These are phyloP conservation scores for Entelurus aequoreus DNA, from an alignment of 2,113 vertebrate genomes.

Conservation along the genomic window DNA sequence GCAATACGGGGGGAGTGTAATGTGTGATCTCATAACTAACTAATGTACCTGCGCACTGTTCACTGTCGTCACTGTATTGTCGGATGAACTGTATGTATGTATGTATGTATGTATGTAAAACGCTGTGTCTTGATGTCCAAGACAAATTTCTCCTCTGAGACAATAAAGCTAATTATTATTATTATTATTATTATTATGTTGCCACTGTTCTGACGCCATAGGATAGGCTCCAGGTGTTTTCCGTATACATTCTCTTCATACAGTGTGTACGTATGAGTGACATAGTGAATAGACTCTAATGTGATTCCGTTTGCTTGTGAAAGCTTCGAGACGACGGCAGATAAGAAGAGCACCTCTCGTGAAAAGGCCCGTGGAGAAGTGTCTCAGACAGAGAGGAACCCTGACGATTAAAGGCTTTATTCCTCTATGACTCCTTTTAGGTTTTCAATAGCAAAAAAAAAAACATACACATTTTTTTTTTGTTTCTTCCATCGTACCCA, in stretches of 20 bases:
- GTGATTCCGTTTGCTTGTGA: constrained; percentile 51
- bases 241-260: background rate
- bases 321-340: constrained; percentile 39
- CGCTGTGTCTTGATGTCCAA: too few species aligned
- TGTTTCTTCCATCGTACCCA: constrained; percentile 2
- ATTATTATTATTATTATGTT: background rate
- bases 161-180: too few species aligned
- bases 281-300: constrained; percentile 34
- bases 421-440: constrained; percentile 25
- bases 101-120: too few species aligned
- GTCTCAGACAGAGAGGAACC: constrained; percentile 53
- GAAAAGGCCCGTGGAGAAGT: constrained; percentile 31
- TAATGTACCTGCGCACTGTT: too few species aligned
- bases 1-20: too few species aligned
- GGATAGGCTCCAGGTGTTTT: background rate
- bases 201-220: constrained; percentile 9
- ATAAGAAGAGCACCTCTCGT: constrained; percentile 47
- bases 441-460: constrained; percentile 20
- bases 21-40: too few species aligned
- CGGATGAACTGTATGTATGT: too few species aligned
- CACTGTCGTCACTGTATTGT: too few species aligned
- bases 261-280: background rate
- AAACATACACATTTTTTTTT: constrained; percentile 27
- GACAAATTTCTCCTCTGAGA: too few species aligned
- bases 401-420: constrained; percentile 47